Evolutionary conservation across 2,888 invertebrate species (phyloP), one percentile per base, ranked within the genome.

Genomic region (Temnothorax rugatulus): DNA sequence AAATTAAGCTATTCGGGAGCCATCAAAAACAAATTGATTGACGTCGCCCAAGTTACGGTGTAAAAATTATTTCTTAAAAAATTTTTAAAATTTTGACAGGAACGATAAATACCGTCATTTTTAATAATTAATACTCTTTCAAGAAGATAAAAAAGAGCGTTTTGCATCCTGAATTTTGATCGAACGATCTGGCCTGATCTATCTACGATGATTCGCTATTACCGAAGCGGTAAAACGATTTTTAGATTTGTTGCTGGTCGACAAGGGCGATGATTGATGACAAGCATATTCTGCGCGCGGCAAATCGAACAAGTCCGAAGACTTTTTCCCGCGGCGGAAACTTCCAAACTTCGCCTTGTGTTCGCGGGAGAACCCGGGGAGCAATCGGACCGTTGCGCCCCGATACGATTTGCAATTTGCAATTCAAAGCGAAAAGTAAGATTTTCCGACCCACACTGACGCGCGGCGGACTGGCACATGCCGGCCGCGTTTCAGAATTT

Each of bases 361-460:
- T 69, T 69, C 41, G 79, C 81, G 81, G 86, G 81, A 85, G 84
- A 89, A 87, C 83, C 76, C 71, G 83, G 75, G 82, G 76, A 77
- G 79, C 83, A 82, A 86, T 87, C 83, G 86, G 86, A 59, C 85
- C 74, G 47, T 85, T 85, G 29, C 84, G 74, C 64, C n/a, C 57
- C 82, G 61, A 21, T 61, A 38, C 61, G 29, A 88, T 91, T 91
- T 90, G 90, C 91, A 91, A 88, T 91, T 91, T 90, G 90, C 91
- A 91, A 91, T 90, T 89, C 89, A 90, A 89, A 90, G 76, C 86
- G 83, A 81, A 54, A 66, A 64, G 59, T 82, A 79, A 87, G 82
- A 84, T 91, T 85, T 84, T 68, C 82, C 66, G 82, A 47, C 47
- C 52, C 44, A 29, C 47, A 34, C 75, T 47, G 29, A 41, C 15